Evolutionary conservation across 2,888 invertebrate species (phyloP).

Genomic region (Pedicia rivosa): DNA sequence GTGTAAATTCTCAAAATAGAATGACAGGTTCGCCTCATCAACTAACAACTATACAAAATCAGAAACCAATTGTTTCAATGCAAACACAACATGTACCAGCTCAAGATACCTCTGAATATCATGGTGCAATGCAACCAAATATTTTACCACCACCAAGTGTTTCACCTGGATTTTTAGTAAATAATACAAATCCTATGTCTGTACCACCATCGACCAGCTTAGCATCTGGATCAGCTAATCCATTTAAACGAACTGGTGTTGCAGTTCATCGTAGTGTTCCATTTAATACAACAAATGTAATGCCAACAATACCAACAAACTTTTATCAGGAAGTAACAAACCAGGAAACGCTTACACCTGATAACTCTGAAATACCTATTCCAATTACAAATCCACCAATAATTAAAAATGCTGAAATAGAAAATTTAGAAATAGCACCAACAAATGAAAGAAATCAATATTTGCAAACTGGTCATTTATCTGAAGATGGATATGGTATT

Average conservation of each 20-base stretch:
- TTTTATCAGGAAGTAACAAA: constrained; percentile 24
- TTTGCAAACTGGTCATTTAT: constrained; percentile 58
- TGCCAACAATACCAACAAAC: constrained; percentile 11
- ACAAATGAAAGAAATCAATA: constrained; percentile 60
- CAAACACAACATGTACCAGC: constrained; percentile 3
- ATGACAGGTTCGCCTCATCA: not conserved
- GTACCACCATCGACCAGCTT: constrained; percentile 9
- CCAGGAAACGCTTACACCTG: constrained; percentile 43
- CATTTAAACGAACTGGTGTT: constrained; percentile 24
- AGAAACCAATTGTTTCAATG: no score
- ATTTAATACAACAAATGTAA: constrained; percentile 23
- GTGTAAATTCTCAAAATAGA: no score
- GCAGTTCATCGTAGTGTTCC: constrained; percentile 23
- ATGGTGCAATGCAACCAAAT: no score
- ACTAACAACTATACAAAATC: not conserved
- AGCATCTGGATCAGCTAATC: constrained; percentile 16
- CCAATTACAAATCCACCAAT: not conserved
- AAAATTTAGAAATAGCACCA: constrained; percentile 38
- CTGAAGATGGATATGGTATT: constrained; percentile 32
- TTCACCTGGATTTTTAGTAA: no score
- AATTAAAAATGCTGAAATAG: constrained; percentile 20
- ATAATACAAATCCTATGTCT: no score
- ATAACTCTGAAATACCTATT: constrained; percentile 50
- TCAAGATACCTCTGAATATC: no score
- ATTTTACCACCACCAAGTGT: not conserved